These are phyloP conservation scores for Balaeniceps rex DNA, from an alignment of 2,113 vertebrate species.

Conservation along the genomic window DNA sequence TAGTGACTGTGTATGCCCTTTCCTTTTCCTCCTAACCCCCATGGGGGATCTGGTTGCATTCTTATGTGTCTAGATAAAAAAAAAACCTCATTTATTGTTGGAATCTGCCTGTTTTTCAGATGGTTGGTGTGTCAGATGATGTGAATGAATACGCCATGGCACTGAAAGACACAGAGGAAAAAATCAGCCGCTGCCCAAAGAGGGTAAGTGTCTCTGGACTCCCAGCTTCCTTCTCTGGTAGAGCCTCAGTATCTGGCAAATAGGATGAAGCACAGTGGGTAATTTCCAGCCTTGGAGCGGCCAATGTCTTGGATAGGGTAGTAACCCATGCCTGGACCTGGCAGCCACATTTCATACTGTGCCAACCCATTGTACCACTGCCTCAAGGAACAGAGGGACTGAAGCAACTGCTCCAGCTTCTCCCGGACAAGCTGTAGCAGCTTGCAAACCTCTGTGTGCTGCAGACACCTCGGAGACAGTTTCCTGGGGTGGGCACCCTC, in stretches of 20 bases:
- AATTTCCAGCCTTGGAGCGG: background rate
- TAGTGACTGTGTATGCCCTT: background rate
- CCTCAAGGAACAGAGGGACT: background rate
- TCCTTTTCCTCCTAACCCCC: background rate
- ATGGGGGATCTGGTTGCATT: background rate
- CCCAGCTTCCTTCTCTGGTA: background rate
- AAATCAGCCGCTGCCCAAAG: conserved; percentile 88
- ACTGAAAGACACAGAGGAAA: conserved; percentile 95
- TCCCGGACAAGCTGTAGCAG: background rate
- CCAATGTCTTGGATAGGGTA: background rate
- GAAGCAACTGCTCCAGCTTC: background rate
- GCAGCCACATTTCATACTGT: background rate
- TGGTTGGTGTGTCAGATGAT: conserved; percentile 97
- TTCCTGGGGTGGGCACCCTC: background rate
- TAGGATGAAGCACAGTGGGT: background rate
- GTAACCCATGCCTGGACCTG: background rate
- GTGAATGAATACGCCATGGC: conserved; percentile 94
- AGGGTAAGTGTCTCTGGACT: conserved; percentile 70
- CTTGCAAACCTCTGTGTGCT: background rate
- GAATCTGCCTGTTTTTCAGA: conserved; percentile 74
- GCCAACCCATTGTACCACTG: background rate
- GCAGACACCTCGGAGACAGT: background rate
- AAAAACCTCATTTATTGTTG: background rate
- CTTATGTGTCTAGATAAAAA: background rate
- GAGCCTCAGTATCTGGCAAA: background rate